Evolutionary conservation across 2,797 vertebrate species (phyloP), one percentile per base, ranked within the genome.

Genomic region (Anguilla obscura): DNA sequence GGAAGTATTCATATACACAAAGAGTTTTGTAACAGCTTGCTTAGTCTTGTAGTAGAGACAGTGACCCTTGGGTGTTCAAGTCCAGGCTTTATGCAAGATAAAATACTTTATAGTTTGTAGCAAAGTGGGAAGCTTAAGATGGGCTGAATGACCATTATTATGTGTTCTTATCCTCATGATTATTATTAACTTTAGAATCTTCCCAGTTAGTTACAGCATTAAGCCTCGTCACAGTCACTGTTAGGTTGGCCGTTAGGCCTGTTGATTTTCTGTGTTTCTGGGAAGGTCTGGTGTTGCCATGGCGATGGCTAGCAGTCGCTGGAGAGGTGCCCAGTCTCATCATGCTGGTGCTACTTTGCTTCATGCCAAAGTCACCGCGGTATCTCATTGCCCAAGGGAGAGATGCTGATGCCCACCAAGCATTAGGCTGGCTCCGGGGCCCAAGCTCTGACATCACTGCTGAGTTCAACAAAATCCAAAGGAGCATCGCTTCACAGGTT

Each of bases 291-390:
- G 71, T 95, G 90, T 92, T 99, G 83, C 94, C 96, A 0, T 99
- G 98, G 98, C 97, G 98, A 48, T 99, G 98, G 98, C 93, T 99
- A 93, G 98, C 98, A 0, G 91, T 98, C 14, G 95, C 94, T 0
- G 98, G 98, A 9, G 96, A 95, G 89, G 90, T 97, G 2, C 98
- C 98, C 0, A 95, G 97, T 14, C 10, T 98, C 21, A 0, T 94
- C 69, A 98, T 99, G 98, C 88, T 97, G 6, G 0, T 95, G 66
- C 93, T 99, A 86, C 93, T 99, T 87, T 95, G 90, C 86, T 96
- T 98, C 92, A 98, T 99, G 98, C 98, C 98, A 36, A 92, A 95
- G 88, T 99, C 98, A 0, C 98, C 98, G 0, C 97, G 98, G 76
- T 98, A 97, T 94, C 96, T 99, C 84, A 96, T 98, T 66, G 97